phyloP scores from a whole-genome alignment of 2,113 vertebrate species.

The Alexandromys fortis region DNA sequence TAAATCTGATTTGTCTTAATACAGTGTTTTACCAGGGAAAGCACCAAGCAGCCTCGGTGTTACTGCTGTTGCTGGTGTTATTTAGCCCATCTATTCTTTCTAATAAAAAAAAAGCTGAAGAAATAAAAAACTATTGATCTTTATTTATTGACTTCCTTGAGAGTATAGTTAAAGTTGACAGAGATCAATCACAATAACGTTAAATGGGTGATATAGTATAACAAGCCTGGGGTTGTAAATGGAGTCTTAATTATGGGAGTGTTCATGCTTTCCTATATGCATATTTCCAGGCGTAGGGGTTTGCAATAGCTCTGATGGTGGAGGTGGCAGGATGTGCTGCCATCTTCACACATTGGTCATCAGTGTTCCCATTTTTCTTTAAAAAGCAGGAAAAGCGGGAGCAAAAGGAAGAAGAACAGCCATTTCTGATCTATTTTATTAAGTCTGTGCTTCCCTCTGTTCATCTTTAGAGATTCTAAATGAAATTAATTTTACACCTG shows the following conservation, averaged over 20 bases:
- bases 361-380: not conserved
- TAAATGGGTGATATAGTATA: conserved; percentile 92
- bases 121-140: conserved; percentile 95
- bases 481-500: not conserved
- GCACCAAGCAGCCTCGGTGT: conserved; percentile 43
- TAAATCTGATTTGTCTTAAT: conserved; percentile 60
- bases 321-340: not conserved
- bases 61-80: conserved; percentile 77
- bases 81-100: conserved; percentile 92
- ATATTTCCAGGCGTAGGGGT: not conserved
- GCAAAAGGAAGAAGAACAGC: not conserved
- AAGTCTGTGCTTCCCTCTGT: not conserved
- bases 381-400: not conserved
- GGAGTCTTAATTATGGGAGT: conserved; percentile 85
- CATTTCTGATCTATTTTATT: conserved; percentile 37
- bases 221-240: conserved; percentile 79
- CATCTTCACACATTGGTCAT: not conserved
- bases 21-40: conserved; percentile 41
- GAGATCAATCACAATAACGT: conserved; percentile 97
- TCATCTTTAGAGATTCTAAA: not conserved
- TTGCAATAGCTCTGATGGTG: not conserved
- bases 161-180: conserved; percentile 97
- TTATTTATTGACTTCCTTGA: conserved; percentile 94
- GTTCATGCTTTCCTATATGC: conserved; percentile 60
- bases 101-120: conserved; percentile 92